Conservation (phyloP, 2,797 vertebrate species). For the Silurus aristotelis region DNA sequence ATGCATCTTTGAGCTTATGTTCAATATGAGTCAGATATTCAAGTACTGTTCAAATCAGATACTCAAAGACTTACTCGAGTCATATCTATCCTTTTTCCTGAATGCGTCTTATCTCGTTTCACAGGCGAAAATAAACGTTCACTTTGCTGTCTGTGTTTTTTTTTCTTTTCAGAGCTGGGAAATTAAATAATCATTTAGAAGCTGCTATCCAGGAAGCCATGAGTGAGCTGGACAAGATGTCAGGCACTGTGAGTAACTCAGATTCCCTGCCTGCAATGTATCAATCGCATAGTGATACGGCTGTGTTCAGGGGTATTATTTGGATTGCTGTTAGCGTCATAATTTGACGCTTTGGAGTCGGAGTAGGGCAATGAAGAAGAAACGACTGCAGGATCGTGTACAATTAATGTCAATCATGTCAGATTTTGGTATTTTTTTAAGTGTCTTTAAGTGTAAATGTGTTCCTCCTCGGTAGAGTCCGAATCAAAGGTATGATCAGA, state of each 20-base stretch:
- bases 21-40: no score
- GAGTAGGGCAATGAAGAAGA: no score
- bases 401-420: neutral
- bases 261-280: neutral
- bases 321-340: neutral
- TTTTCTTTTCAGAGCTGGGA: conserved; percentile 80
- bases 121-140: no score
- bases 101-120: no score
- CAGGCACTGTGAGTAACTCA: conserved; percentile 87
- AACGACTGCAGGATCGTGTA: neutral
- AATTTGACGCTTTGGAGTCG: neutral
- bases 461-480: neutral
- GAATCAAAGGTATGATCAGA: neutral
- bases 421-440: neutral
- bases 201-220: conserved; percentile 99
- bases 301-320: neutral
- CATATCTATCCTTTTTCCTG: no score
- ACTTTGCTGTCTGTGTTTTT: neutral
- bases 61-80: no score
- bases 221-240: conserved; percentile 98
- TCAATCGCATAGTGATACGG: neutral
- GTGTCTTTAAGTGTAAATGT: neutral
- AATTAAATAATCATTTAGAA: conserved; percentile 98
- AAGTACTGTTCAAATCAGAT: no score
- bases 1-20: no score